A percentile compares a stretch with the other conserved stretches of the same genome.
phyloP scores from a whole-genome alignment of 1,140 invertebrate genomes.

The Papilio polytes region DNA sequence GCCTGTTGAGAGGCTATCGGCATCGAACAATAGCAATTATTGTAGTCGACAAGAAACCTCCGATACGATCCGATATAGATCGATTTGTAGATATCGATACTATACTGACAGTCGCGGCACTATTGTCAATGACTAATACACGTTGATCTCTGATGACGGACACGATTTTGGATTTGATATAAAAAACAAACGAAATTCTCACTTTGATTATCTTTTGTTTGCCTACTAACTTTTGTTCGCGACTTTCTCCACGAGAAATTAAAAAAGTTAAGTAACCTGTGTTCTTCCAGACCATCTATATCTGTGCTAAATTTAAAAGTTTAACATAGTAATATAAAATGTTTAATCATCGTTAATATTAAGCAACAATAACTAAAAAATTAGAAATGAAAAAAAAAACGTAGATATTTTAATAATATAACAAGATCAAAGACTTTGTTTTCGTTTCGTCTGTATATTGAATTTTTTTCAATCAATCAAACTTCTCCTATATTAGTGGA shows the following conservation, averaged over 20 bases:
- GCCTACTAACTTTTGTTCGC: too few relatives aligned
- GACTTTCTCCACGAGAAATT: too few relatives aligned
- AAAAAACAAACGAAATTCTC: constrained; percentile 24
- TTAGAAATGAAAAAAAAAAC: background rate
- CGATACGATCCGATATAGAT: constrained; percentile 41
- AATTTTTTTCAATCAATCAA: too few relatives aligned
- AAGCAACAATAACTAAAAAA: background rate
- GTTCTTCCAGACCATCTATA: too few relatives aligned
- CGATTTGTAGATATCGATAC: too few relatives aligned
- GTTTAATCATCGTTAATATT: background rate
- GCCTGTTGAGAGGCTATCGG: constrained; percentile 57
- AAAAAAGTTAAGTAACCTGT: too few relatives aligned
- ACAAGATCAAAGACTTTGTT: background rate
- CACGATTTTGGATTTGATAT: constrained; percentile 20
- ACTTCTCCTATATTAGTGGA: too few relatives aligned
- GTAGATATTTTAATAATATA: background rate
- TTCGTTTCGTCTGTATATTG: background rate
- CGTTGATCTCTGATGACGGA: background rate
- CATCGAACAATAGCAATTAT: constrained; percentile 66
- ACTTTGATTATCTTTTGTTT: background rate
- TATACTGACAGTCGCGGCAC: too few relatives aligned
- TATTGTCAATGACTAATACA: constrained; percentile 19
- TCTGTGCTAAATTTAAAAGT: too few relatives aligned
- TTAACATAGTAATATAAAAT: too few relatives aligned
- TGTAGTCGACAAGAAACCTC: constrained; percentile 48